These are phyloP conservation scores for Belonocnema kinseyi DNA, from an alignment of 1,140 invertebrate species.

Conservation along the genomic window DNA sequence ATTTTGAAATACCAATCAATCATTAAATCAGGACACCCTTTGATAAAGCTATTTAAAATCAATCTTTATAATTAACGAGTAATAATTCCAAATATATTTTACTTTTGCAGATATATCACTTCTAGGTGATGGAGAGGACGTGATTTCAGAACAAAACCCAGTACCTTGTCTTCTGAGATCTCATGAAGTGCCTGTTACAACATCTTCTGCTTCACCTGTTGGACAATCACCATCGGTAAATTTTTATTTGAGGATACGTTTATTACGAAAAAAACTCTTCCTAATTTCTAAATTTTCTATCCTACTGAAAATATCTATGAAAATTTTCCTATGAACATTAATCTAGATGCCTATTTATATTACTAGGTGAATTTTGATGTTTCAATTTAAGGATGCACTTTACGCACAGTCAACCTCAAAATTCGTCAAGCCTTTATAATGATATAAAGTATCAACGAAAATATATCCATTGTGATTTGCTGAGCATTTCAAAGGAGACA, in stretches of 20 bases:
- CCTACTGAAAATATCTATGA: neutral
- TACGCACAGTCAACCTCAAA: too few relatives aligned
- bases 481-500: too few relatives aligned
- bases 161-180: conserved; percentile 67
- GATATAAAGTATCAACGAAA: too few relatives aligned
- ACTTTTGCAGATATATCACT: conserved; percentile 68
- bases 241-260: neutral
- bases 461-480: too few relatives aligned
- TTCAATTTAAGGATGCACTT: too few relatives aligned
- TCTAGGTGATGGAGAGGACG: conserved; percentile 67
- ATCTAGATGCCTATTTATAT: too few relatives aligned
- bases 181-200: conserved; percentile 73
- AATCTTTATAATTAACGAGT: conserved; percentile 19
- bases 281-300: neutral
- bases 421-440: too few relatives aligned
- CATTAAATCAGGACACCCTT: too few relatives aligned
- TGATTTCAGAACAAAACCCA: conserved; percentile 65
- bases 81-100: conserved; percentile 20
- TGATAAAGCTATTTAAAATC: neutral
- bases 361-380: too few relatives aligned
- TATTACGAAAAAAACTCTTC: neutral
- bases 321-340: too few relatives aligned
- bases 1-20: too few relatives aligned
- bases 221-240: conserved; percentile 81
- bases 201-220: conserved; percentile 75